These are phyloP conservation scores for Lampris incognitus DNA, from an alignment of 2,113 vertebrate genomes.

Conservation along the genomic window DNA sequence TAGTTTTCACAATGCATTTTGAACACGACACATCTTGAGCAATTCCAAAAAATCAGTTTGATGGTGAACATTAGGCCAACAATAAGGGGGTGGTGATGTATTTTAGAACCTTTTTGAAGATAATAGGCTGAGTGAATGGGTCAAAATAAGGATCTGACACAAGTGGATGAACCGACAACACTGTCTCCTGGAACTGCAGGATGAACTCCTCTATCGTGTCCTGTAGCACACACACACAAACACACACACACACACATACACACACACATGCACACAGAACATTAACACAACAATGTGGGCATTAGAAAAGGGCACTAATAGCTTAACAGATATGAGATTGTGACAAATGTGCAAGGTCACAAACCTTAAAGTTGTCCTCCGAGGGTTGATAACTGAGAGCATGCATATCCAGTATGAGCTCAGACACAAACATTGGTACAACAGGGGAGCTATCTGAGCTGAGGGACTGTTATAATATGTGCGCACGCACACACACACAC, in stretches of 20 bases:
- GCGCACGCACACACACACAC: slow-evolving; percentile 42
- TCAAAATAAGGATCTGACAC: slow-evolving; percentile 82
- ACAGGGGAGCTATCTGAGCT: slow-evolving; percentile 60
- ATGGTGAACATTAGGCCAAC: not conserved
- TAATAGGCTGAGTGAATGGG: slow-evolving; percentile 79
- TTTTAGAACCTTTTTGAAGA: slow-evolving; percentile 72
- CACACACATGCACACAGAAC: not conserved
- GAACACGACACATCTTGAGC: not conserved
- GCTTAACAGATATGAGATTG: not conserved
- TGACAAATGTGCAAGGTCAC: slow-evolving; percentile 35
- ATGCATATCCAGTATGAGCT: slow-evolving; percentile 84
- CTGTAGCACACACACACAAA: slow-evolving; percentile 61
- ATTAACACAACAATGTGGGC: not conserved
- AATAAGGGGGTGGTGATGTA: not conserved
- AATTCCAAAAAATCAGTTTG: not conserved
- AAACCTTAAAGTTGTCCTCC: slow-evolving; percentile 85
- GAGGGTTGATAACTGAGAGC: slow-evolving; percentile 84
- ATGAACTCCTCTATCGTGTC: slow-evolving; percentile 79
- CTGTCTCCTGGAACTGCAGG: slow-evolving; percentile 76
- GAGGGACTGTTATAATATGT: slow-evolving; percentile 18
- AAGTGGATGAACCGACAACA: slow-evolving; percentile 82
- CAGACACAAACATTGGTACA: slow-evolving; percentile 84
- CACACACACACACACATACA: not conserved
- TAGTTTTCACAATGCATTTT: not conserved
- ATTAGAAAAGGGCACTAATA: not conserved